Conservation (phyloP, 2,113 vertebrate genomes). For the Carlito syrichta region DNA sequence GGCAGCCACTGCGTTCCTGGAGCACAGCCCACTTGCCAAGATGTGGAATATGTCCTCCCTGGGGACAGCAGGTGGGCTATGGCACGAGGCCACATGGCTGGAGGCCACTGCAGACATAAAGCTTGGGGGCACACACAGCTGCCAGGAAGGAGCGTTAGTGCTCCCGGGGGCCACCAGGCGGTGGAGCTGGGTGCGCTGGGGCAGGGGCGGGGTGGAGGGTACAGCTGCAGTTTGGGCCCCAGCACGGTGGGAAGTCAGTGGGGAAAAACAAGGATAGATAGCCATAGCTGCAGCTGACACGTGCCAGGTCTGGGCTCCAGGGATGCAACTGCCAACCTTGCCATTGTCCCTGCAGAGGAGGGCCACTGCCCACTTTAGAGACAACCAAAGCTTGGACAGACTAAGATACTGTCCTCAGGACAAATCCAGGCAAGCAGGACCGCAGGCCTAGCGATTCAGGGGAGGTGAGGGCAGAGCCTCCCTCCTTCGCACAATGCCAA, state of each 20-base stretch:
- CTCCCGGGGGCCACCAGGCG: too few relatives aligned
- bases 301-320: neutral
- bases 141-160: neutral
- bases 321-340: neutral
- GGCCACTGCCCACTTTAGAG: neutral
- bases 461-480: neutral
- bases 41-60: too few relatives aligned
- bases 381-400: neutral
- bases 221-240: too few relatives aligned
- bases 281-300: neutral
- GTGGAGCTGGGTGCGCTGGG: accelerated
- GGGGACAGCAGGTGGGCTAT: neutral
- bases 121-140: neutral
- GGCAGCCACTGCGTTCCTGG: neutral
- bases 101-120: too few relatives aligned
- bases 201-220: neutral
- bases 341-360: accelerated
- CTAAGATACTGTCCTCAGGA: neutral
- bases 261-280: neutral
- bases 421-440: neutral
- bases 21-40: neutral
- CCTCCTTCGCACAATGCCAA: neutral
- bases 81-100: too few relatives aligned
- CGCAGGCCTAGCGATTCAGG: too few relatives aligned
- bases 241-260: too few relatives aligned